Base-by-base conservation (phyloP, 2,797 vertebrate genomes). In the Sebastes taczanowskii region DNA sequence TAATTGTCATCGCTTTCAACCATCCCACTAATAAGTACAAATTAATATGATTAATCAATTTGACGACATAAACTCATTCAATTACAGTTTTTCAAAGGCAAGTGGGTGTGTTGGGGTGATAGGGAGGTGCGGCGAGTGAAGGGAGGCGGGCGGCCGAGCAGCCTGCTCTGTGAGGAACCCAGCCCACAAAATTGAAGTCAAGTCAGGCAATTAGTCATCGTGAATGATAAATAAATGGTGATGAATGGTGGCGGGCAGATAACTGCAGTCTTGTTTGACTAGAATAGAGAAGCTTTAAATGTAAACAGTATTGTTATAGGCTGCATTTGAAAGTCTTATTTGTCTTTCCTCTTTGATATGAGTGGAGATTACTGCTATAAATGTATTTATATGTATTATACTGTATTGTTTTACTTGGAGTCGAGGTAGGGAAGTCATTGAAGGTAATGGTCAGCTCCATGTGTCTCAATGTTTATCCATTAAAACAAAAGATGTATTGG, bases 11-110 rank as follows among this genome's bases (percentile, higher is more conserved):
- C 95, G 91, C 95, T 96, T 95, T 97, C 97, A 96, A 96, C 96
- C 96, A 95, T 96, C 96, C 97, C 94, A 83, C 97, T 98, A 97
- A 98, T 97, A 97, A 97, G 96, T 97, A 97, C 90, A 95, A 97
- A 97, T 97, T 97, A 97, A 97, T 98, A 97, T 97, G 97, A 98
- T 98, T 97, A 97, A 98, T 98, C 97, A 98, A 97, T 97, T 95
- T 97, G 97, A 97, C 96, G 97, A 97, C 97, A 97, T 96, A 97
- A 97, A 98, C 96, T 97, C 97, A 97, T 98, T 97, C 97, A 97
- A 97, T 97, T 96, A 96, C 94, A 96, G 91, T 94, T 95, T 95
- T 97, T 96, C 95, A 97, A 97, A 96, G 97, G 96, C 95, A 94
- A 97, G 95, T 96, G 95, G 95, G 95, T 96, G 94, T 94, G 94